These are phyloP conservation scores for Gryllus bimaculatus DNA, from an alignment of 1,140 invertebrate genomes.

Conservation along the genomic window DNA sequence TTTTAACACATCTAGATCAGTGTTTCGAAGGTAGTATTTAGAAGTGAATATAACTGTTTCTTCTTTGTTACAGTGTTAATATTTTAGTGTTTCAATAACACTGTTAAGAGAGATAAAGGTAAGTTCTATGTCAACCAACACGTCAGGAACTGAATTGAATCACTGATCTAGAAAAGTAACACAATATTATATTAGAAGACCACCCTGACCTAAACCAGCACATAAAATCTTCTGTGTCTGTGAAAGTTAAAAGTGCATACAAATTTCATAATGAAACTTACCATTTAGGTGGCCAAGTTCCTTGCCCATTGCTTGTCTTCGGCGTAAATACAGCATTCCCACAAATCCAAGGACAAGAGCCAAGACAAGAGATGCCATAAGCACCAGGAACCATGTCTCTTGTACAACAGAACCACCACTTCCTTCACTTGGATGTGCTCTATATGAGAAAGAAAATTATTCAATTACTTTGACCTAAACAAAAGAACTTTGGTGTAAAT, in stretches of 20 bases:
- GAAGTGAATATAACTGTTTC: too few relatives aligned
- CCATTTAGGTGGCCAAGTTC: constrained; percentile 50
- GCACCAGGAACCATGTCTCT: constrained; percentile 67
- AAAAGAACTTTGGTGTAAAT: too few relatives aligned
- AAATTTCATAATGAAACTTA: constrained; percentile 12
- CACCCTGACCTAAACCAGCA: background rate
- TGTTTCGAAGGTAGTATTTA: too few relatives aligned
- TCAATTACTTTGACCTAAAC: too few relatives aligned
- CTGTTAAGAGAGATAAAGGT: too few relatives aligned
- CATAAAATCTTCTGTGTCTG: background rate
- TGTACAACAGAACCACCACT: constrained; percentile 39
- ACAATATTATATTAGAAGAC: background rate
- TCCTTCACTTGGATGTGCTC: constrained; percentile 39
- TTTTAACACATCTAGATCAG: too few relatives aligned
- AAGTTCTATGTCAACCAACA: too few relatives aligned
- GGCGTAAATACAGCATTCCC: constrained; percentile 49
- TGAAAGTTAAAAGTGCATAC: background rate
- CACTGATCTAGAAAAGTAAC: too few relatives aligned
- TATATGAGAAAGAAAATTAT: constrained; percentile 22
- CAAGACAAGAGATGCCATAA: constrained; percentile 57
- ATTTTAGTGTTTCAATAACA: too few relatives aligned
- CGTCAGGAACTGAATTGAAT: too few relatives aligned
- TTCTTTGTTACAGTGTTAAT: too few relatives aligned
- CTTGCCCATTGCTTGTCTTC: constrained; percentile 49
- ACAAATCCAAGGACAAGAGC: constrained; percentile 54